Percentiles rank a stretch among this genome's conserved stretches.
phyloP scores from a whole-genome alignment of 2,797 vertebrate species.

The Oryzias dopingdopingensis region DNA sequence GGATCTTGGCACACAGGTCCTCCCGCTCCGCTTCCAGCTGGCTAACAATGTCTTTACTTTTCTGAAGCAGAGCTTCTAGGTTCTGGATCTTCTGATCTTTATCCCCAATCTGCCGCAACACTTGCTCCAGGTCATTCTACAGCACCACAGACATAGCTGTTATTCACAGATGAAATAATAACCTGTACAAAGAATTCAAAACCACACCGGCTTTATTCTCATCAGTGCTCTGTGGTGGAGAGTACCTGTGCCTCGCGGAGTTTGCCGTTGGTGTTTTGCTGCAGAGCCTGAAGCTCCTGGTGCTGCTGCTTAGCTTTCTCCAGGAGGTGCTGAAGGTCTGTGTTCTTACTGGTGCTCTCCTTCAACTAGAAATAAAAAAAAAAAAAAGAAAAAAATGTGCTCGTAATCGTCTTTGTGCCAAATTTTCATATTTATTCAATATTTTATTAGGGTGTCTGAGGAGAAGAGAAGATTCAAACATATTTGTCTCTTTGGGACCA shows the following conservation, averaged over 20 bases:
- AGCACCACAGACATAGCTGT: constrained; percentile 17
- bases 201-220: not conserved
- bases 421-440: too few relatives aligned
- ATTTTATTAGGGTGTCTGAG: too few relatives aligned
- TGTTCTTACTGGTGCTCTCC: constrained; percentile 83
- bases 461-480: too few relatives aligned
- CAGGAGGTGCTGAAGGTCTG: constrained; percentile 92
- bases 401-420: too few relatives aligned
- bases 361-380: constrained; percentile 78
- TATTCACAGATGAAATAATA: too few relatives aligned
- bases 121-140: constrained; percentile 97
- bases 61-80: constrained; percentile 95
- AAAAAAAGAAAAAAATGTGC: too few relatives aligned
- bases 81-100: constrained; percentile 99
- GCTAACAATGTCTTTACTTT: constrained; percentile 91
- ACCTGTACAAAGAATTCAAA: not conserved
- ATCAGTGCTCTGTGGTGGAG: not conserved
- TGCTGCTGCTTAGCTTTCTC: constrained; percentile 95
- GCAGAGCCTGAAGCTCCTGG: constrained; percentile 91
- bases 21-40: constrained; percentile 94
- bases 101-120: constrained; percentile 96
- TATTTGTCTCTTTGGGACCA: too few relatives aligned
- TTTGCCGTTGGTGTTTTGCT: constrained; percentile 92
- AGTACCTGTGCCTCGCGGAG: constrained; percentile 94
- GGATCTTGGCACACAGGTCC: constrained; percentile 96